phyloP scores from a whole-genome alignment of 2,797 vertebrate genomes.

The Sebastes oblongus region DNA sequence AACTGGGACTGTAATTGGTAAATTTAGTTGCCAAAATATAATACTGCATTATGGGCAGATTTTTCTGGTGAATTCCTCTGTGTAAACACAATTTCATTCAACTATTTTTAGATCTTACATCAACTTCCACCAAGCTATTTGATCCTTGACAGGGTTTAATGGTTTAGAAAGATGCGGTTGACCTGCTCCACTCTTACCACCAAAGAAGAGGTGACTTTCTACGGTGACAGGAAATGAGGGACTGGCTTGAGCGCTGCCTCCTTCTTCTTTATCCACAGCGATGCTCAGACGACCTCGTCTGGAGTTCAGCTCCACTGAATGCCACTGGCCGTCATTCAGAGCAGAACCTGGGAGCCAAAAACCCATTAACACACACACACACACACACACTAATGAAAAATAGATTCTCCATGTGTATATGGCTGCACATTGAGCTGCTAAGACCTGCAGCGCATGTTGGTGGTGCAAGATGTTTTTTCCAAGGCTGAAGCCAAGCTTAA shows the following conservation, averaged over 20 bases:
- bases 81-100: neutral
- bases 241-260: conserved; percentile 64
- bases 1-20: neutral
- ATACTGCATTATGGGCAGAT: neutral
- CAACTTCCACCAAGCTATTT: neutral
- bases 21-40: neutral
- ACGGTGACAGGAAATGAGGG: conserved; percentile 76
- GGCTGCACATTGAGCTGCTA: neutral
- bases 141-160: neutral
- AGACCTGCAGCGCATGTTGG: neutral
- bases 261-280: conserved; percentile 80
- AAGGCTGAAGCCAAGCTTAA: neutral
- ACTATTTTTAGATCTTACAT: neutral
- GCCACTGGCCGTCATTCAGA: conserved; percentile 92
- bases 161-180: neutral
- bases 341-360: conserved; percentile 84
- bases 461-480: neutral
- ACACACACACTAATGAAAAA: neutral
- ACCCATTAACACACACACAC: neutral
- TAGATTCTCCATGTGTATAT: neutral
- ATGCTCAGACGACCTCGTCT: conserved; percentile 82
- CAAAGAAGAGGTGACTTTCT: conserved; percentile 84
- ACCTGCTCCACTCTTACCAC: conserved; percentile 82
- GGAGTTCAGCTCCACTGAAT: conserved; percentile 83
- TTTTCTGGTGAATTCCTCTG: neutral